Evolutionary conservation across 2,113 vertebrate species (phyloP).

Genomic region (Hucho hucho): DNA sequence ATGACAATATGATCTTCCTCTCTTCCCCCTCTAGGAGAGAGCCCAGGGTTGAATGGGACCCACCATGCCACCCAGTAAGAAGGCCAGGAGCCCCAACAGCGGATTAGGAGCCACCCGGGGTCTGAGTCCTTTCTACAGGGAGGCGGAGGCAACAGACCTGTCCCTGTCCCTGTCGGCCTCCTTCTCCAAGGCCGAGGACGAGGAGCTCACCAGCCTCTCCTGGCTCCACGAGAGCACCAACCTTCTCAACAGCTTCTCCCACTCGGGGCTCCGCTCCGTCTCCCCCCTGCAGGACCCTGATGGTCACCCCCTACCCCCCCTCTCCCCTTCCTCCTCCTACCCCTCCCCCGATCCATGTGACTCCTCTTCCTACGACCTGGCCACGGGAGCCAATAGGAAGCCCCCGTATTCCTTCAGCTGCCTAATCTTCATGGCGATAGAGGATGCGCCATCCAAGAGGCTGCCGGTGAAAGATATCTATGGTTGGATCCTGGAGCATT

Average conservation of each 20-base stretch:
- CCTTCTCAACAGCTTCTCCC: constrained; percentile 96
- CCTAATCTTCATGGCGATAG: constrained; percentile 99
- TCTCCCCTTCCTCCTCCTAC: constrained; percentile 78
- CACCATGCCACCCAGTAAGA: constrained; percentile 99
- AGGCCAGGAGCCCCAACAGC: constrained; percentile 89
- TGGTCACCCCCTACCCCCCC: constrained; percentile 78
- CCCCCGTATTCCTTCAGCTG: constrained; percentile 99
- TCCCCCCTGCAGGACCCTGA: constrained; percentile 90
- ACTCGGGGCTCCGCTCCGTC: constrained; percentile 91
- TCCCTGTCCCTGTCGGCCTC: constrained; percentile 90
- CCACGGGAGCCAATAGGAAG: constrained; percentile 89
- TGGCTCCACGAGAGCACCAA: constrained; percentile 98
- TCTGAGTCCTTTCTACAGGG: constrained; percentile 87
- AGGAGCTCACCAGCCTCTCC: constrained; percentile 97
- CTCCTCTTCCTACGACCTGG: constrained; percentile 85
- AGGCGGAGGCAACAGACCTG: constrained; percentile 88
- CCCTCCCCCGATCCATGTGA: constrained; percentile 64
- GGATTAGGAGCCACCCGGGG: constrained; percentile 90
- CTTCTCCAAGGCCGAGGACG: constrained; percentile 80
- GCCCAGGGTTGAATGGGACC: constrained; percentile 93
- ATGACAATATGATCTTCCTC: neutral
- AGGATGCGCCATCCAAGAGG: constrained; percentile 93
- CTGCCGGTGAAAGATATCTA: constrained; percentile 99
- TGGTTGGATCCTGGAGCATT: constrained; percentile 99
- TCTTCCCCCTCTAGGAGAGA: constrained; percentile 70